Conservation (phyloP, 1,140 invertebrate species). For the Caerostris extrusa region DNA sequence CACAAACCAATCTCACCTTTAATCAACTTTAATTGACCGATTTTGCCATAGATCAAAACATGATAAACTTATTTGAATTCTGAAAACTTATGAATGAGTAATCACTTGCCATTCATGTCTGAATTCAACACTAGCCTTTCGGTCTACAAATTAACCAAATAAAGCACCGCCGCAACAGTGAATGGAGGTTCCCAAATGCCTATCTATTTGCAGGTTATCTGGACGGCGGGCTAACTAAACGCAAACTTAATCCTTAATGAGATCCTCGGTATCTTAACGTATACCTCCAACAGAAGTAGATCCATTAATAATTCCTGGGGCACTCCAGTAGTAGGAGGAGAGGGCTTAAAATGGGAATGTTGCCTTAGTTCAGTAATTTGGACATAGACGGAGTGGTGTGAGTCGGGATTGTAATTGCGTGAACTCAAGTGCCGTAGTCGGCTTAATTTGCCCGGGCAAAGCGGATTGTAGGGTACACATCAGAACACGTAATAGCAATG, state of each 20-base stretch:
- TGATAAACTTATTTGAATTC: constrained; percentile 4
- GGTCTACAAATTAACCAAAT: constrained; percentile 36
- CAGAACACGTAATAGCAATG: constrained; percentile 22
- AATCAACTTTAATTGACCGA: neutral
- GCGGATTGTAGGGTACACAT: constrained; percentile 33
- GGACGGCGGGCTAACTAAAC: constrained; percentile 47
- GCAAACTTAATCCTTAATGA: constrained; percentile 59
- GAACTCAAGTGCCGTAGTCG: constrained; percentile 43
- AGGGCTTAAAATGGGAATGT: constrained; percentile 32
- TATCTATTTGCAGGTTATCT: constrained; percentile 40
- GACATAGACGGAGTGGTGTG: constrained; percentile 34
- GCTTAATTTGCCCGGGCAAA: constrained; percentile 37
- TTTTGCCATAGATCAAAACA: neutral
- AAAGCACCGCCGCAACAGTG: neutral
- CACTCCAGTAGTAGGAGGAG: constrained; percentile 4
- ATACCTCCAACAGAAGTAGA: constrained; percentile 26
- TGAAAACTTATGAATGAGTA: constrained; percentile 24
- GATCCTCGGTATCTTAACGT: constrained; percentile 4
- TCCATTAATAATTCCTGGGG: constrained; percentile 43
- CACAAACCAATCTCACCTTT: neutral
- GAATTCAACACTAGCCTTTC: neutral
- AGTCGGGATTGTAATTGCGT: constrained; percentile 52
- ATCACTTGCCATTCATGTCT: neutral
- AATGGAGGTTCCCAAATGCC: neutral
- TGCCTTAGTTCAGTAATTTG: constrained; percentile 14